Conservation (phyloP, 1,140 invertebrate species). For the Thrips palmi region DNA sequence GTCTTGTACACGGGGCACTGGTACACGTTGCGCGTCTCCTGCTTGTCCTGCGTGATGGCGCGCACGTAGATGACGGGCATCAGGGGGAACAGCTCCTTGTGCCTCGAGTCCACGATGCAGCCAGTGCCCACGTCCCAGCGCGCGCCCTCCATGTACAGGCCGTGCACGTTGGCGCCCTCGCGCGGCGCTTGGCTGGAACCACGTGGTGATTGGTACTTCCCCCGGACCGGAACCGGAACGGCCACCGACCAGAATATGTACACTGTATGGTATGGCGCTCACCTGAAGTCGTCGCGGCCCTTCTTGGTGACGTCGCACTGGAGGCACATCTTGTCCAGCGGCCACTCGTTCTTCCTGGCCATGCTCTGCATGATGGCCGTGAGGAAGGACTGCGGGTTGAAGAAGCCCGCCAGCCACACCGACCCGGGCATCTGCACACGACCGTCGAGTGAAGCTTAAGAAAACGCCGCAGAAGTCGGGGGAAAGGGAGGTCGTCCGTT, state of each 20-base stretch:
- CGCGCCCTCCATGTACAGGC: constrained; percentile 85
- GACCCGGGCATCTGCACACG: constrained; percentile 57
- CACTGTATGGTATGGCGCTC: constrained; percentile 14
- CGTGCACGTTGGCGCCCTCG: constrained; percentile 81
- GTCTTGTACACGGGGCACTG: constrained; percentile 91
- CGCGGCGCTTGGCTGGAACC: constrained; percentile 50
- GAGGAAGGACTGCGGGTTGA: constrained; percentile 91
- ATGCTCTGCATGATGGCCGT: constrained; percentile 96
- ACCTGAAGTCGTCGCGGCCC: constrained; percentile 64
- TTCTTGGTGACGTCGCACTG: constrained; percentile 91
- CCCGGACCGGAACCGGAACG: constrained; percentile 6
- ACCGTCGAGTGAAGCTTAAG: too few relatives aligned
- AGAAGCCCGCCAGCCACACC: constrained; percentile 86
- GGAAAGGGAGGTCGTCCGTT: not conserved
- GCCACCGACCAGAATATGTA: too few relatives aligned
- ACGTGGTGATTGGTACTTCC: too few relatives aligned
- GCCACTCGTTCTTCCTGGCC: constrained; percentile 87
- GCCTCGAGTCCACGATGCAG: constrained; percentile 58
- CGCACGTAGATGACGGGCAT: constrained; percentile 88
- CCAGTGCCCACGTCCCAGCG: constrained; percentile 67
- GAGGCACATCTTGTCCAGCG: constrained; percentile 87
- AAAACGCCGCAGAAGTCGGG: constrained; percentile 3
- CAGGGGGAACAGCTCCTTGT: constrained; percentile 76
- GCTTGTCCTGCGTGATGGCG: constrained; percentile 51
- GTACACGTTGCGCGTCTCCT: constrained; percentile 71